These are phyloP conservation scores for Melanerpes formicivorus DNA, from an alignment of 2,113 vertebrate genomes.

Conservation along the genomic window DNA sequence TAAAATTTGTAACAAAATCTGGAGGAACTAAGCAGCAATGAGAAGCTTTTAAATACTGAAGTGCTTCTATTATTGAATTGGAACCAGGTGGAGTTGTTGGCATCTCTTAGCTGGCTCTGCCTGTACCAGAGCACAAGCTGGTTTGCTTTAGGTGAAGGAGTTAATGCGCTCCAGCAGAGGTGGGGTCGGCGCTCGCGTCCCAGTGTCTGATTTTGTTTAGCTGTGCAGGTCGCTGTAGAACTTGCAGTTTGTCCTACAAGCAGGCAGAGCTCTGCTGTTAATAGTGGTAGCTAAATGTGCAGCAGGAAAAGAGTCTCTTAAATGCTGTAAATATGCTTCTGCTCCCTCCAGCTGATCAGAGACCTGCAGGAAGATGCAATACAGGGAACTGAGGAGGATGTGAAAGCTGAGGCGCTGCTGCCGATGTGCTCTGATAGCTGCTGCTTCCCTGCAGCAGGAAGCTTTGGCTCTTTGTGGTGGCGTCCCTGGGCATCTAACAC, in stretches of 20 bases:
- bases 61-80: slow-evolving; percentile 64
- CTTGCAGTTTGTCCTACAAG: background rate
- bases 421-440: accelerated
- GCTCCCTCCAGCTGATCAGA: background rate
- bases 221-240: background rate
- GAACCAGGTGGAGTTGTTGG: slow-evolving; percentile 74
- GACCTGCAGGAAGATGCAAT: background rate
- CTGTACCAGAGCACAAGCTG: slow-evolving; percentile 36
- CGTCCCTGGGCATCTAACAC: background rate
- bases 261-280: background rate
- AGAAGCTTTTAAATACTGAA: slow-evolving; percentile 65
- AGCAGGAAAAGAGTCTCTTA: background rate
- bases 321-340: background rate
- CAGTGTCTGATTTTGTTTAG: background rate
- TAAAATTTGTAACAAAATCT: slow-evolving; percentile 60
- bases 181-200: background rate
- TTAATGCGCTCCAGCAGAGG: background rate
- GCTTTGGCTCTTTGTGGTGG: background rate
- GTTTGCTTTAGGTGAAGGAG: slow-evolving; percentile 29
- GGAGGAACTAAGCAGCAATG: slow-evolving; percentile 63
- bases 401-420: background rate
- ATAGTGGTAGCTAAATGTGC: background rate
- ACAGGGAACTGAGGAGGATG: background rate
- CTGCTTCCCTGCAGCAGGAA: background rate
- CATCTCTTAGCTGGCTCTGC: slow-evolving; percentile 36